Evolutionary conservation across 2,888 invertebrate species (phyloP), one percentile per base, ranked within the genome.

Genomic region (Xylota segnis): DNA sequence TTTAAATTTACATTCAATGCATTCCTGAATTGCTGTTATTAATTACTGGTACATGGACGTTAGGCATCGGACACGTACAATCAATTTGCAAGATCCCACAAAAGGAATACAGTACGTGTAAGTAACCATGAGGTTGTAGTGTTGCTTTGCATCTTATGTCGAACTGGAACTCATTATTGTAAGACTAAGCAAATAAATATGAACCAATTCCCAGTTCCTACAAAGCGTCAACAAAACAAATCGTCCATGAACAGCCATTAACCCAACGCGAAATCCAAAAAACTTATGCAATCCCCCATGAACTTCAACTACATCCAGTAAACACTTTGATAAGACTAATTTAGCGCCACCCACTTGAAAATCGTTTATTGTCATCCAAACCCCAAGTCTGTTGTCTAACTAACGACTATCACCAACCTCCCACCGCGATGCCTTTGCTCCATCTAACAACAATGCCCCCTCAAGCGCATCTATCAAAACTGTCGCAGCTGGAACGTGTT

Each of bases 391-490:
- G 23, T 50, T 29, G 6, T 5, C 12, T 10, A 37, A 47, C 63
- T n/a, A n/a, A n/a, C n/a, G n/a, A 27, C 47, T 29, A 14, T 50
- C 9, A 10, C 9, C 16, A 34, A n/a, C 77, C 63, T n/a, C 61
- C 50, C 34, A 45, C 34, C n/a, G 45, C 18, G 63, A n/a, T 50
- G 34, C 23, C 14, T 12, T 50, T 23, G 3, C 52, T 63, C 59
- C 12, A 58, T 18, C 54, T 43, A 2, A 56, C 58, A 72, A n/a
- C 83, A 72, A 71, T 50, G 63, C 56, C 58, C 74, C 34, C 59
- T 70, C 70, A 81, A 71, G 84, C 84, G 81, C 81, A 81, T 71
- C 75, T 84, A 84, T 84, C 84, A 79, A 45, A 79, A 75, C 16
- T 59, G 75, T 84, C 79, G 27, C 84, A 71, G 59, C 75, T 52